Evolutionary conservation across 1,140 invertebrate genomes (phyloP).

Genomic region (Pinna nobilis): DNA sequence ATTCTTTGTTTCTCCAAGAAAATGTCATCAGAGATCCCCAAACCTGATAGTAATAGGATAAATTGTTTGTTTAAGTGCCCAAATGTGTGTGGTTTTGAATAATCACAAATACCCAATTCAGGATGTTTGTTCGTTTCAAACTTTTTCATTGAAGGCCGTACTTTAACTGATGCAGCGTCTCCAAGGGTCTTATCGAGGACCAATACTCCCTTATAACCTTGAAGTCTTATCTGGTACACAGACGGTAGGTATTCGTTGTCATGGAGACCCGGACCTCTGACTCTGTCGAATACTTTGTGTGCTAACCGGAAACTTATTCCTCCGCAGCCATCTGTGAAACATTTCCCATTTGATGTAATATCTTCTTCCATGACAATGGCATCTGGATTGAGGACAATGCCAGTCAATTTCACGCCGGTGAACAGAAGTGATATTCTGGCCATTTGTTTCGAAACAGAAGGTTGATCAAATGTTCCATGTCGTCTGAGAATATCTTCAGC

Average conservation of each 20-base stretch:
- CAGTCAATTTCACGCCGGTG: too few species aligned
- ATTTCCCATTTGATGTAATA: background rate
- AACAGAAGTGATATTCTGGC: too few species aligned
- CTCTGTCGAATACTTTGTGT: too few species aligned
- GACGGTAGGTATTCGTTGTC: too few species aligned
- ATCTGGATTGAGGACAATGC: background rate
- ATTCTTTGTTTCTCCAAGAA: conserved; percentile 26
- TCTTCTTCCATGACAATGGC: background rate
- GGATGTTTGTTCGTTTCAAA: background rate
- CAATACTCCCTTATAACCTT: background rate
- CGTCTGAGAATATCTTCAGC: too few species aligned
- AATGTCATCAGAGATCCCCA: conserved; percentile 21
- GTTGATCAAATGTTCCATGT: too few species aligned
- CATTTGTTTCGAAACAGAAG: too few species aligned
- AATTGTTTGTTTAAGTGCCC: conserved; percentile 25
- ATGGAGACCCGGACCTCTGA: too few species aligned
- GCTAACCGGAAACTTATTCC: conserved; percentile 1
- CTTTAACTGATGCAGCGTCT: background rate
- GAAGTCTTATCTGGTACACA: background rate
- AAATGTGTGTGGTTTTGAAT: background rate
- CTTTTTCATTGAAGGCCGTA: background rate
- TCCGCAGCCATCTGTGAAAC: conserved; percentile 25
- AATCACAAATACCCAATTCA: background rate
- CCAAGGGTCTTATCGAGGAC: background rate
- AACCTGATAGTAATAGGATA: conserved; percentile 20